phyloP scores from a whole-genome alignment of 2,113 vertebrate species.

The Rhodinocichla rosea region DNA sequence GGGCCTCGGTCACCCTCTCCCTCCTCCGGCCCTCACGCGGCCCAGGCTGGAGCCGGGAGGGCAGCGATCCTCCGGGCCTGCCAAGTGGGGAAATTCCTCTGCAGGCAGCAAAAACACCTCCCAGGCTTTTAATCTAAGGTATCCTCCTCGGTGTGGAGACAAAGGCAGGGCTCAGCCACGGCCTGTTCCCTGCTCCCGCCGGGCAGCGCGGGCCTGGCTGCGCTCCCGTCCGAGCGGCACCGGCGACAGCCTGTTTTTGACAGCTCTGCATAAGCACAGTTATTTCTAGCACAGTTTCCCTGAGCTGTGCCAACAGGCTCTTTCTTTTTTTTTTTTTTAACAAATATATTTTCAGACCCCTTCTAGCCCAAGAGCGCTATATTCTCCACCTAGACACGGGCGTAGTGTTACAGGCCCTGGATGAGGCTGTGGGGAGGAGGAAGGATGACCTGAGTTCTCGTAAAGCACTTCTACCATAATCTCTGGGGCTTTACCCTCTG shows the following conservation, averaged over 20 bases:
- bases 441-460: neutral
- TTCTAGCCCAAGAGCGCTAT: neutral
- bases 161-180: neutral
- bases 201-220: slow-evolving; percentile 17
- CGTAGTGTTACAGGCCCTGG: neutral
- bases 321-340: neutral
- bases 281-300: slow-evolving; percentile 62
- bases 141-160: neutral
- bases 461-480: neutral
- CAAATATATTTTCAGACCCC: slow-evolving; percentile 10
- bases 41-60: neutral
- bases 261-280: slow-evolving; percentile 40
- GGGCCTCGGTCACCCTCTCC: neutral
- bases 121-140: neutral
- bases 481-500: neutral
- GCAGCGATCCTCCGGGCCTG: neutral
- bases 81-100: neutral
- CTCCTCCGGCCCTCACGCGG: fast-evolving
- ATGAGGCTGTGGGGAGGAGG: neutral
- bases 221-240: neutral
- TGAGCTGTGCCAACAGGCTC: neutral
- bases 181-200: neutral
- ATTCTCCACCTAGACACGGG: neutral
- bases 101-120: neutral
- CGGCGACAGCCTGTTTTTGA: slow-evolving; percentile 25